Evolutionary conservation across 2,888 invertebrate genomes (phyloP), one percentile per base, ranked within the genome.

Genomic region (Nebria salina): DNA sequence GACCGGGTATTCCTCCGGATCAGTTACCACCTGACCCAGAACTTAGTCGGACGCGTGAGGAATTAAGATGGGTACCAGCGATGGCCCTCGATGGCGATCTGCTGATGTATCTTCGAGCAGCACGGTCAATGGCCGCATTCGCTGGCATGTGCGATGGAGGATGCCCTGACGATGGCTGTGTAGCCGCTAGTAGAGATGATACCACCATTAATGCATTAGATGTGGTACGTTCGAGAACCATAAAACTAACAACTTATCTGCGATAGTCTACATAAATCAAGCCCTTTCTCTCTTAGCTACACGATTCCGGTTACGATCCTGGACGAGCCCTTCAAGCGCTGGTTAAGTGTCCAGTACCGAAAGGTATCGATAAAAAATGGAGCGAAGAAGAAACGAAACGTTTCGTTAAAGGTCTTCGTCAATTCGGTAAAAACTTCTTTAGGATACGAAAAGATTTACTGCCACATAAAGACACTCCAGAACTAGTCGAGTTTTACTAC

Each of bases 381-480:
- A 94, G 96, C 83, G 98, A 98, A 89, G 98, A 99, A 88, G 98
- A 98, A 91, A 96, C 95, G 89, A 99, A 99, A 92, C 93, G 97
- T 85, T 99, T 99, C 91, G 97, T 98, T 83, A 99, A 99, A 91
- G 99, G 99, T 85, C 93, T 99, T 85, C 93, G 98, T 84, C 98
- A 98, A 89, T 98, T 98, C 91, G 99, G 99, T 85, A 99, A 99
- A 91, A 99, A 99, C 90, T 99, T 99, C 91, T 98, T 98, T 90
- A 95, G 97, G 87, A 99, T 99, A 86, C 93, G 95, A 86, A 98
- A 98, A 89, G 99, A 99, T 90, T 91, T 98, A 85, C 91, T 99
- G 85, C 97, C 98, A 80, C 97, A 98, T 89, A 97, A 98, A 91
- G 98, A 98, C 88, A 98, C 98, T 86, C 95, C 97, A 80, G 98